phyloP scores from a whole-genome alignment of 1,140 invertebrate species.

The Nephila pilipes region DNA sequence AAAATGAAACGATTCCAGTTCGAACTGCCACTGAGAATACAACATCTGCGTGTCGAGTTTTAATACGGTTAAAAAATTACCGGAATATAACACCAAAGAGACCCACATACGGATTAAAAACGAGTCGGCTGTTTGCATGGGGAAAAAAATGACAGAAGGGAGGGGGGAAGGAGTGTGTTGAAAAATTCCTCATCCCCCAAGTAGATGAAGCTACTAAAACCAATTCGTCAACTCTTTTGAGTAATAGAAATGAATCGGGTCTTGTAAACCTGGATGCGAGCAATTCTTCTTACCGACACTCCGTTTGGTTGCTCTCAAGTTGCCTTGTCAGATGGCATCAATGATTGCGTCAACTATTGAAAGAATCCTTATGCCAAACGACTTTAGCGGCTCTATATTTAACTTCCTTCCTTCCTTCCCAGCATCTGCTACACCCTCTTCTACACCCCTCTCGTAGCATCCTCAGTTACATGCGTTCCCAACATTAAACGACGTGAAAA shows the following conservation, averaged over 20 bases:
- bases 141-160: background rate
- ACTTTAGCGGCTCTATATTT: slow-evolving; percentile 36
- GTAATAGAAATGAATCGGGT: slow-evolving; percentile 3
- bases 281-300: slow-evolving; percentile 37
- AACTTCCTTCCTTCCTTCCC: slow-evolving; percentile 37
- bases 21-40: background rate
- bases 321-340: slow-evolving; percentile 45
- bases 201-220: slow-evolving; percentile 23
- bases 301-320: slow-evolving; percentile 18
- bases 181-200: slow-evolving; percentile 23
- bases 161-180: background rate
- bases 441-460: background rate
- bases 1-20: background rate
- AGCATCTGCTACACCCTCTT: background rate
- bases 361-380: slow-evolving; percentile 51
- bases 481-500: background rate
- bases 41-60: background rate
- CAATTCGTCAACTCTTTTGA: slow-evolving; percentile 30
- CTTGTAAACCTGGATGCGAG: slow-evolving; percentile 1
- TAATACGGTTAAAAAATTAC: background rate
- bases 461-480: background rate
- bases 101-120: background rate
- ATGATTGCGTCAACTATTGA: slow-evolving; percentile 54
- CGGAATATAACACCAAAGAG: background rate
- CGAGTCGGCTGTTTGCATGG: background rate